Percentiles rank a stretch among this genome's conserved stretches.
Conservation (phyloP, 2,113 vertebrate species). For the Sinocyclocheilus anshuiensis region DNA sequence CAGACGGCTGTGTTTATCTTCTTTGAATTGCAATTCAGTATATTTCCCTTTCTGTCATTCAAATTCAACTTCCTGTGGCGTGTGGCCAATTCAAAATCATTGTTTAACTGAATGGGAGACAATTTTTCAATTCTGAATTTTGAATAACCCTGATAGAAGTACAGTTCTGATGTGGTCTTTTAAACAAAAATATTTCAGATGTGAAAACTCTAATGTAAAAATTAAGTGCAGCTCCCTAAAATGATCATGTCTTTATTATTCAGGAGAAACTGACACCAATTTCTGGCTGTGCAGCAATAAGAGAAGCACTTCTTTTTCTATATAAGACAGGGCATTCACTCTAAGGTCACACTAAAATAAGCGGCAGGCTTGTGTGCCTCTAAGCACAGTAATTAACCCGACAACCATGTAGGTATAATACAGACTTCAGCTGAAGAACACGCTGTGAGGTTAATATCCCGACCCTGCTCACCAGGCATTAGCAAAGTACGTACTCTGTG, state of each 20-base stretch:
- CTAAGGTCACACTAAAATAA: conserved; percentile 29
- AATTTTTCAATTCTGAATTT: no score
- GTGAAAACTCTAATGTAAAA: neutral
- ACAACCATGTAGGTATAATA: conserved; percentile 17
- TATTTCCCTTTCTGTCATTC: no score
- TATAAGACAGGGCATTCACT: conserved; percentile 27
- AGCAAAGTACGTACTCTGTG: conserved; percentile 6
- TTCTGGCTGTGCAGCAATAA: conserved; percentile 25
- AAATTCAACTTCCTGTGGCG: no score
- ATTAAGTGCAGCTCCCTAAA: neutral
- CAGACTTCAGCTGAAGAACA: conserved; percentile 29
- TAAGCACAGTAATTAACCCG: conserved; percentile 42
- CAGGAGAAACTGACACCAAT: conserved; percentile 9
- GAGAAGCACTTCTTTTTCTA: conserved; percentile 32
- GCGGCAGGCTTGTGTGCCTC: neutral
- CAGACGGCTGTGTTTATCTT: no score
- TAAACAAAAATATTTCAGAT: no score
- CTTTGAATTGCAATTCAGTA: no score
- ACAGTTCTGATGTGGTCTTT: no score
- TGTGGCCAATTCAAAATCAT: no score
- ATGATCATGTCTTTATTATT: neutral
- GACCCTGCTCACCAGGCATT: neutral
- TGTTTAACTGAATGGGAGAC: no score
- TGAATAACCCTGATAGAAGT: no score
- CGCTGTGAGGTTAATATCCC: conserved; percentile 35